Conservation (phyloP, 1,140 invertebrate genomes). For the Orius insidiosus region DNA sequence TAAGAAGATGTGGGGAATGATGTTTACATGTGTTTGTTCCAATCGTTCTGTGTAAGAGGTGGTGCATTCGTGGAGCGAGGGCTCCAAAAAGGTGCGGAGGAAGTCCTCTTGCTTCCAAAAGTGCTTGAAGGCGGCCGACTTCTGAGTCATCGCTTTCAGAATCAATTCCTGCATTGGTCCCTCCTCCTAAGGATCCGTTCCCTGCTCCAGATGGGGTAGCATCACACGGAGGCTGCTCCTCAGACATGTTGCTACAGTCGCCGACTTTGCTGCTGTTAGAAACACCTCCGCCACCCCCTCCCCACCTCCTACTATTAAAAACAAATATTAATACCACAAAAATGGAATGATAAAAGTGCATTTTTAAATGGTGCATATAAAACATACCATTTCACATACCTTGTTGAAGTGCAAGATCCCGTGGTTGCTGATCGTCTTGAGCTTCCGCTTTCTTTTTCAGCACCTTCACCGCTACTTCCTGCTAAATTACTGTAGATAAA, state of each 20-base stretch:
- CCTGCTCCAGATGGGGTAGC: constrained; percentile 13
- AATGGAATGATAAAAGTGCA: constrained; percentile 6
- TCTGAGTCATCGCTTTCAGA: constrained; percentile 62
- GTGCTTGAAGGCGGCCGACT: constrained; percentile 71
- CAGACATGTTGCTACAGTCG: constrained; percentile 15
- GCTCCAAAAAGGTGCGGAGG: constrained; percentile 91
- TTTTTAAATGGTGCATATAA: no score
- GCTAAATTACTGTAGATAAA: no score
- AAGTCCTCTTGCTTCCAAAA: constrained; percentile 82
- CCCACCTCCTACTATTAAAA: constrained; percentile 14
- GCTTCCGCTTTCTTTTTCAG: constrained; percentile 23
- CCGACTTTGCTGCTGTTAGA: constrained; percentile 8
- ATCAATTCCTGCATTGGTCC: constrained; percentile 22
- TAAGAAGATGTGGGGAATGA: no score
- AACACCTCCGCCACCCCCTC: neutral
- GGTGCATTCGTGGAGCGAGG: constrained; percentile 91
- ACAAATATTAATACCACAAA: no score
- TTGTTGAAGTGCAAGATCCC: constrained; percentile 58
- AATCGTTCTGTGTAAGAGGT: constrained; percentile 86
- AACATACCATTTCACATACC: constrained; percentile 28
- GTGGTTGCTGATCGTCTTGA: constrained; percentile 36
- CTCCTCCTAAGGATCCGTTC: constrained; percentile 1
- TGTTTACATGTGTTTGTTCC: constrained; percentile 62
- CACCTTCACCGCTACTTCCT: constrained; percentile 12
- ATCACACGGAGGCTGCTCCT: constrained; percentile 14